Base-by-base conservation (phyloP, 2,113 vertebrate genomes). In the Heliornis fulica region DNA sequence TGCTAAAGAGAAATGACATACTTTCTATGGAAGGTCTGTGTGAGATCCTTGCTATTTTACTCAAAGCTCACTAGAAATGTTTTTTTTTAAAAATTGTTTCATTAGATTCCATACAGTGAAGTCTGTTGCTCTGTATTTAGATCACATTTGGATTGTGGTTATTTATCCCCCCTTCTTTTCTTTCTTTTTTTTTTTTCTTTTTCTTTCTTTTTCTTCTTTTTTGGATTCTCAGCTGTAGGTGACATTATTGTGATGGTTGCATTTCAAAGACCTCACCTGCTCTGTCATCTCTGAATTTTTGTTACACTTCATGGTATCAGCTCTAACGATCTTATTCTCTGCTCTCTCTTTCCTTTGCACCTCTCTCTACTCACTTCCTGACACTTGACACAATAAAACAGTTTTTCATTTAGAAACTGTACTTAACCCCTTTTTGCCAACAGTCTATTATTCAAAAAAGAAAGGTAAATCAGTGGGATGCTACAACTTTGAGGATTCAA, bases 321-420 rank as follows among this genome's bases (percentile, higher is more conserved):
- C 76, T 94, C 80, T 96, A 95, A 95, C 87, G 94, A 98, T 98
- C 97, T 98, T 96, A 93, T 96, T 97, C 90, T 97, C 93, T 97
- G 84, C 82, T 97, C 95, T 96, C 91, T 97, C 86, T 95, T 98
- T 97, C 94, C 93, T 97, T 94, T 97, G 96, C 97, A 97, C 93
- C 95, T 97, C 96, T 96, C 95, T 97, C 96, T 96, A 92, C 96
- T 98, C 97, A 98, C 97, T 98, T 98, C 98, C 98, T 98, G 98
- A 98, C 97, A 90, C 93, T 97, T 97, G 94, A 97, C 94, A 97
- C 96, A 98, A 97, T 97, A 97, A 97, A 98, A 96, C 90, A 83
- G 69, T 96, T 97, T 97, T 98, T 97, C 97, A 96, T 98, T 97
- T 96, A 98, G 98, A 98, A 98, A 98, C 97, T 87, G 36, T 93